Base-by-base conservation (phyloP, 2,888 invertebrate genomes). In the Acrobasis repandana region DNA sequence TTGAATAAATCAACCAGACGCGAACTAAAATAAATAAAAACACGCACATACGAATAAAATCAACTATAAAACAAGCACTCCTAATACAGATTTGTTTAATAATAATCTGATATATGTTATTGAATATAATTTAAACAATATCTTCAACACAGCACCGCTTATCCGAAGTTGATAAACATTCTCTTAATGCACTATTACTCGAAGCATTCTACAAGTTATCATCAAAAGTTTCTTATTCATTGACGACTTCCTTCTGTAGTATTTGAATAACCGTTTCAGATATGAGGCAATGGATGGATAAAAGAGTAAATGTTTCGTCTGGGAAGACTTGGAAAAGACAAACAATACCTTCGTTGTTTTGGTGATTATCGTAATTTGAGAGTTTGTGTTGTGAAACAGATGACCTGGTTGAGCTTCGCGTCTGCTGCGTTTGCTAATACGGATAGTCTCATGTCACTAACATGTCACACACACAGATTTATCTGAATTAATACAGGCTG, bases 321-420 rank as follows among this genome's bases (percentile, higher is more conserved):
- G 51, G 51, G 51, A 33, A 34, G n/a, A 15, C 51, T 51, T 33
- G 33, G 51, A 34, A 33, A 33, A 51, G 6, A 33, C 51, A 51
- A 51, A 50, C 50, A 50, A 28, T 28, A 33, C 9, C 4, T 28
- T 6, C 28, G 28, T 34, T 51, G 51, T n/a, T 33, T 51, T 15
- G 33, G 51, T 33, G 51, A 51, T 33, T 50, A 28, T 33, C 9
- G 51, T 51, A 51, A 51, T 34, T 51, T 33, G 33, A 51, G 48
- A 18, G 9, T 33, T 51, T 34, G 2, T 51, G 51, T 51, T 34
- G 2, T 51, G 51, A 34, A 51, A 51, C 51, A 15, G n/a, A 33
- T 14, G 50, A 50, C 20, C 20, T 20, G 20, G 20, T 20, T 20
- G 8, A 28, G 6, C 4, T 6, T 43, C 43, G n/a, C 51, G 15